Percentiles rank a stretch among this genome's conserved stretches.
Conservation (phyloP, 30 jellyfish, hydroid and myxozoan genomes). For the Rhopilema esculentum region DNA sequence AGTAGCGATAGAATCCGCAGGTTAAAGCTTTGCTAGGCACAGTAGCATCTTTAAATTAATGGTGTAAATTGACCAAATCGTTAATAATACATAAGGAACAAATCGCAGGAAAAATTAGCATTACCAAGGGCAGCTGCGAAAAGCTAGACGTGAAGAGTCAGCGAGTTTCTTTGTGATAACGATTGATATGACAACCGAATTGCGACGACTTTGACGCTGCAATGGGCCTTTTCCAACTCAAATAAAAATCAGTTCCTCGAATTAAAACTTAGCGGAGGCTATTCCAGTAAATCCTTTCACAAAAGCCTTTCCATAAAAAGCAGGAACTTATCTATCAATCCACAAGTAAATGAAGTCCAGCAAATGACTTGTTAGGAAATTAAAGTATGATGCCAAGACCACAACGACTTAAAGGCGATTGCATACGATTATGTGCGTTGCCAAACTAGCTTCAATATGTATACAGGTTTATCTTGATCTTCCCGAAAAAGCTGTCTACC, state of each 20-base stretch:
- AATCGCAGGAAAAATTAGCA: constrained; percentile 7
- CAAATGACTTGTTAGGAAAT: not conserved
- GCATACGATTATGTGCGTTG: not conserved
- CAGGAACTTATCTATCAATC: not conserved
- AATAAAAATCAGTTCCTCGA: not conserved
- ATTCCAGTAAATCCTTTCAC: not conserved
- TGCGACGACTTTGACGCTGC: not conserved
- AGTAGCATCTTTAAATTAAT: constrained; percentile 11
- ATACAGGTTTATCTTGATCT: not conserved
- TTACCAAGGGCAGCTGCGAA: constrained; percentile 34
- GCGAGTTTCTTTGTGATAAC: not conserved
- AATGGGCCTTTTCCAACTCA: not conserved
- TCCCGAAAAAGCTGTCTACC: too few species aligned
- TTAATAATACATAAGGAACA: constrained; percentile 43
- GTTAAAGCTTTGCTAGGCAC: constrained; percentile 33
- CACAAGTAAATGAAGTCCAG: not conserved
- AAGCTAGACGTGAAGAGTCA: not conserved
- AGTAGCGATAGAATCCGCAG: not conserved
- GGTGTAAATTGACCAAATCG: constrained; percentile 27
- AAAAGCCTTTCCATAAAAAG: not conserved
- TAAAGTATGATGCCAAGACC: not conserved
- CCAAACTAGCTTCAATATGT: not conserved
- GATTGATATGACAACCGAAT: not conserved
- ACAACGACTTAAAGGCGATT: not conserved
- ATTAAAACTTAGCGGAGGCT: not conserved